Evolutionary conservation across 2,113 vertebrate genomes (phyloP).

Genomic region (Myiopsitta monachus): DNA sequence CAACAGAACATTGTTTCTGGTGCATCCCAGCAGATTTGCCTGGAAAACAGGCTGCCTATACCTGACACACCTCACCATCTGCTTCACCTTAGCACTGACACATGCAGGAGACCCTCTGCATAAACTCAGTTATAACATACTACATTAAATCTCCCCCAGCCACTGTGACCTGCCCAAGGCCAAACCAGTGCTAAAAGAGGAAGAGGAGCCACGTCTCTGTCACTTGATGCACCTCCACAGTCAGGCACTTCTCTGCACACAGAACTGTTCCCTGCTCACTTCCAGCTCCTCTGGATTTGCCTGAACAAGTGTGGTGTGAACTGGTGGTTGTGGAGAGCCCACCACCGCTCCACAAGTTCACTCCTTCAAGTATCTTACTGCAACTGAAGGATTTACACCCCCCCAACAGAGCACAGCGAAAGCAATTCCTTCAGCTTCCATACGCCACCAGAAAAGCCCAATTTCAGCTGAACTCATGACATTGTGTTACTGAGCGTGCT

Average conservation of each 20-base stretch:
- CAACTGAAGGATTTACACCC: not conserved
- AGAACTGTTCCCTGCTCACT: accelerated
- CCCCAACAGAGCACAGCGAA: not conserved
- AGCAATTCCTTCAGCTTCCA: not conserved
- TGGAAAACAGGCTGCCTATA: not conserved
- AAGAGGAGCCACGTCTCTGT: not conserved
- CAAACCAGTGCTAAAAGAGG: not conserved
- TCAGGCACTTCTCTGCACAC: not conserved
- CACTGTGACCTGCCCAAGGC: not conserved
- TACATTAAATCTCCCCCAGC: not conserved
- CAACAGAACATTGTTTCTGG: not conserved
- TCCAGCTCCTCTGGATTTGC: not conserved
- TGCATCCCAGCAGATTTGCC: not conserved
- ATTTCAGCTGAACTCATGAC: not conserved
- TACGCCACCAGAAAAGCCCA: not conserved
- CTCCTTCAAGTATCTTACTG: accelerated
- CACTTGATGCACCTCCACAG: accelerated
- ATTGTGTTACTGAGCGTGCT: not conserved
- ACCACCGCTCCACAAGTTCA: not conserved
- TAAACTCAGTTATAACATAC: not conserved
- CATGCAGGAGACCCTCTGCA: not conserved
- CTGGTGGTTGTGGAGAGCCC: not conserved
- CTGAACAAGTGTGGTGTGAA: not conserved
- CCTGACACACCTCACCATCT: accelerated
- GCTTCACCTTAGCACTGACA: not conserved